These are phyloP conservation scores for Parazoanthus darwini DNA, from an alignment of 92 coral and sea anemone species.

Conservation along the genomic window DNA sequence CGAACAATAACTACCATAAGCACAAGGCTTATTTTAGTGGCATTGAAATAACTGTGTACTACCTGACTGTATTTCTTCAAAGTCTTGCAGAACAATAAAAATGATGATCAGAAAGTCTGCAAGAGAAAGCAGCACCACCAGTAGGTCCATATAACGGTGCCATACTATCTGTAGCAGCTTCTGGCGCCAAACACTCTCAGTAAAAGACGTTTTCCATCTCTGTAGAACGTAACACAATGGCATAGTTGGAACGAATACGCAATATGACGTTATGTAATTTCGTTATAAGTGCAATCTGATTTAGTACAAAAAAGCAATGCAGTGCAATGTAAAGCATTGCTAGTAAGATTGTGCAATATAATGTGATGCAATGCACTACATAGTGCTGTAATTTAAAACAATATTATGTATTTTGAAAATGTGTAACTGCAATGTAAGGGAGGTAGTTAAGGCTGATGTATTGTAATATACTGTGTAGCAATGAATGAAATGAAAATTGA, in stretches of 20 bases:
- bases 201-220: conserved; percentile 40
- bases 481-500: no score
- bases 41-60: background rate
- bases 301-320: background rate
- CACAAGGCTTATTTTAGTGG: background rate
- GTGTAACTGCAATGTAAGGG: background rate
- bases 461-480: no score
- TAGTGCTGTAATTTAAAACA: no score
- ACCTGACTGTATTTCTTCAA: conserved; percentile 25
- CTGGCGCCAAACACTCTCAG: conserved; percentile 32
- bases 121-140: conserved; percentile 6
- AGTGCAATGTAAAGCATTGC: background rate
- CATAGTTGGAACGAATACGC: background rate
- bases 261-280: background rate
- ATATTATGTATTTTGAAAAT: background rate
- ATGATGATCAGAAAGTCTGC: conserved; percentile 11
- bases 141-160: conserved; percentile 14
- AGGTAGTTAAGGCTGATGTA: background rate
- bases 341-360: background rate
- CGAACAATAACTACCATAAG: no score
- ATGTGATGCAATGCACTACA: background rate
- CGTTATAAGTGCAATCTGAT: no score
- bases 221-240: background rate
- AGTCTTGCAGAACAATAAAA: conserved; percentile 37
- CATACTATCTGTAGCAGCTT: conserved; percentile 23